phyloP scores from a whole-genome alignment of 2,888 invertebrate species.

The Lymantria monacha region DNA sequence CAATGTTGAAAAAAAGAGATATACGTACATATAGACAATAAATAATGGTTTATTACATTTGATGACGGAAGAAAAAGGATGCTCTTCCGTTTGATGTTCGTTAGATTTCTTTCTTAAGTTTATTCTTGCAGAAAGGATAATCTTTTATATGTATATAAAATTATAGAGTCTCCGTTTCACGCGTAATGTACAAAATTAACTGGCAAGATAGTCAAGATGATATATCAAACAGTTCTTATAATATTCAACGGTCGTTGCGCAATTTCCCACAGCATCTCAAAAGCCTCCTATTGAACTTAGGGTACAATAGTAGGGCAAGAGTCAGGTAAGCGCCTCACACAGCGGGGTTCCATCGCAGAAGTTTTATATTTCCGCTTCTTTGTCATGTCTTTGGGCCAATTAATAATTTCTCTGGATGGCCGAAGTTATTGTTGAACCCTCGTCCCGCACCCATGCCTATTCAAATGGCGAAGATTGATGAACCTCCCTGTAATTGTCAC shows the following conservation, averaged over 20 bases:
- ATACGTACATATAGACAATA: too few relatives aligned
- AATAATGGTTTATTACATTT: too few relatives aligned
- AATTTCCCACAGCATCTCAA: constrained; percentile 78
- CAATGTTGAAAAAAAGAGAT: too few relatives aligned
- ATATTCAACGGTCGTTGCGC: constrained; percentile 66
- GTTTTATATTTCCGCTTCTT: constrained; percentile 83
- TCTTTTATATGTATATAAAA: too few relatives aligned
- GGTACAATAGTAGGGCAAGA: constrained; percentile 78
- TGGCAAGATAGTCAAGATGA: constrained; percentile 53
- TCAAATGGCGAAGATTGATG: constrained; percentile 75
- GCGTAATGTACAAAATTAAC: constrained; percentile 43
- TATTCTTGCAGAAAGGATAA: constrained; percentile 51
- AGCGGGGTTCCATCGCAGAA: constrained; percentile 72
- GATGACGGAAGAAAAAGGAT: too few relatives aligned
- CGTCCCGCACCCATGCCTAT: constrained; percentile 56
- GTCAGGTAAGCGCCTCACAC: constrained; percentile 78
- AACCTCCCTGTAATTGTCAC: constrained; percentile 76
- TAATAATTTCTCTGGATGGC: constrained; percentile 81
- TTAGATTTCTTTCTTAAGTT: background rate
- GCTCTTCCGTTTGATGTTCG: too few relatives aligned
- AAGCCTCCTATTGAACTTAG: constrained; percentile 70
- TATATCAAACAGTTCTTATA: constrained; percentile 55
- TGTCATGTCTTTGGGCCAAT: constrained; percentile 72
- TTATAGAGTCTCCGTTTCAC: constrained; percentile 44
- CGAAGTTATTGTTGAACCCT: constrained; percentile 71